These are phyloP conservation scores for Leptinotarsa defecta DNA, from an alignment of 1,140 invertebrate species.

Conservation along the genomic window DNA sequence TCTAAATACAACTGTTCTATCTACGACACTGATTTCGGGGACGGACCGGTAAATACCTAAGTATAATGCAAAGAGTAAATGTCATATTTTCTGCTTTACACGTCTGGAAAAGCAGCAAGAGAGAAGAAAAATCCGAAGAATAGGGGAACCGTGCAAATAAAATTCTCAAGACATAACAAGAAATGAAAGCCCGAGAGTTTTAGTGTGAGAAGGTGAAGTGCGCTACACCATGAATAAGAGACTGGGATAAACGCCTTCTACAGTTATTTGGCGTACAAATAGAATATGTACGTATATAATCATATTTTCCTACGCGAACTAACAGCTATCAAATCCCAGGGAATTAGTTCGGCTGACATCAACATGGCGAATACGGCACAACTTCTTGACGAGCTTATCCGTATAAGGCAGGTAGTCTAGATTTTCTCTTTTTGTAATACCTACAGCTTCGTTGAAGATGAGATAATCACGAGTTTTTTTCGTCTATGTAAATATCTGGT, in stretches of 20 bases:
- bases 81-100: constrained; percentile 30
- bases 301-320: constrained; percentile 6
- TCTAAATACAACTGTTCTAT: background rate
- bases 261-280: constrained; percentile 18
- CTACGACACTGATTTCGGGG: background rate
- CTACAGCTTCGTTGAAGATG: no score
- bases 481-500: no score
- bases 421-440: no score
- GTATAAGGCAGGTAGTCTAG: no score
- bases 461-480: no score
- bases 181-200: constrained; percentile 21
- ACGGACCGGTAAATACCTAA: constrained; percentile 14
- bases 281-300: constrained; percentile 14
- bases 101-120: constrained; percentile 5
- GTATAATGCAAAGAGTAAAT: constrained; percentile 28
- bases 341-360: constrained; percentile 5
- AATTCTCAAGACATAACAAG: constrained; percentile 20
- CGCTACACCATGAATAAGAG: constrained; percentile 23
- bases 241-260: background rate
- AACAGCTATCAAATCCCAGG: constrained; percentile 11
- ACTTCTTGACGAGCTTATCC: no score
- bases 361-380: no score
- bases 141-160: constrained; percentile 22
- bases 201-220: background rate
- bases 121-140: constrained; percentile 13